These are phyloP conservation scores for Coccyzus lansbergi DNA, from an alignment of 2,797 vertebrate genomes.

Conservation along the genomic window DNA sequence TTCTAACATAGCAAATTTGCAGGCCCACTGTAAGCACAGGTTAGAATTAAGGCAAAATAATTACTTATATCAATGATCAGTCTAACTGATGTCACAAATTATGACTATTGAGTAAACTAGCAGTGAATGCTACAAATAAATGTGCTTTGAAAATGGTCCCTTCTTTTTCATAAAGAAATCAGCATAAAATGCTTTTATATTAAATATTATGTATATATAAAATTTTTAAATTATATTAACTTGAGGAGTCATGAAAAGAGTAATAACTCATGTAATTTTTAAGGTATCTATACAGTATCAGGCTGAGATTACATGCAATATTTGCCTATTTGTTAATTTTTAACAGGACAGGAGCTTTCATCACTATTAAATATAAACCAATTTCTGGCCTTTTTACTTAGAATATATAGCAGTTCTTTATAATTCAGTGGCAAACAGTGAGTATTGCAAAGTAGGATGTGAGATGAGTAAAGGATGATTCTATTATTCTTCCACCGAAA, in stretches of 20 bases:
- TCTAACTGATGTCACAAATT: slow-evolving; percentile 68
- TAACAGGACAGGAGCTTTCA: not conserved
- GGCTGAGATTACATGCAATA: not conserved
- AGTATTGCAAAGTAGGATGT: not conserved
- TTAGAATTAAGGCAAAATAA: slow-evolving; percentile 67
- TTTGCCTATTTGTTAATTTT: not conserved
- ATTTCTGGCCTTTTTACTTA: not conserved
- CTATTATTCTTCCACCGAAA: not conserved
- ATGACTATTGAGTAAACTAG: slow-evolving; percentile 71
- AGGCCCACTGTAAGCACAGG: slow-evolving; percentile 43
- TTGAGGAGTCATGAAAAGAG: not conserved
- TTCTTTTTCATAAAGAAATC: slow-evolving; percentile 1
- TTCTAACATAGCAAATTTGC: slow-evolving; percentile 54
- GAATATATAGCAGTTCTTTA: not conserved
- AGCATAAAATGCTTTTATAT: not conserved
- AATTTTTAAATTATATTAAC: not conserved
- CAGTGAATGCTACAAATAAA: slow-evolving; percentile 54
- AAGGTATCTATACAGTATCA: not conserved
- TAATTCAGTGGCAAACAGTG: not conserved
- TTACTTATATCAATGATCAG: slow-evolving; percentile 65
- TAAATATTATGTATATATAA: not conserved
- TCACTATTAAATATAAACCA: not conserved
- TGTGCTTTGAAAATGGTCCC: slow-evolving; percentile 50
- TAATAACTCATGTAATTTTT: not conserved
- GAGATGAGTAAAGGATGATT: not conserved